Percentiles rank a stretch among this genome's conserved stretches.
phyloP scores from a whole-genome alignment of 2,113 vertebrate species.

The Piprites chloris region DNA sequence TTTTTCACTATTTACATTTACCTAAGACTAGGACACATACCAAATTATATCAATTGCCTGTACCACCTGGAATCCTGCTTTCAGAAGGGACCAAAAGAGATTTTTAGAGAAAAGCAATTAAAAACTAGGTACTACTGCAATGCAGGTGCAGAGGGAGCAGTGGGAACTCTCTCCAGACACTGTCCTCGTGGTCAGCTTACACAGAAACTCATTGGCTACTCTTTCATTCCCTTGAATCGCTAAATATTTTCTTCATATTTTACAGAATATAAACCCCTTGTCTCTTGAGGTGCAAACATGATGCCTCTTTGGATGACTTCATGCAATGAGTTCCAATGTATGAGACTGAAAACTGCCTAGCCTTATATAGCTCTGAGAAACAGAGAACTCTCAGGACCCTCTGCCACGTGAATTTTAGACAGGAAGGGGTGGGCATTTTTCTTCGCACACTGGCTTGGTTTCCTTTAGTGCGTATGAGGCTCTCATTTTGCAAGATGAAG shows the following conservation, averaged over 20 bases:
- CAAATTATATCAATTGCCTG: background rate
- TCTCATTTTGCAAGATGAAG: background rate
- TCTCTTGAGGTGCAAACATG: background rate
- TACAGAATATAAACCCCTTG: background rate
- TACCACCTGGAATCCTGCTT: background rate
- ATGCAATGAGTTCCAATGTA: background rate
- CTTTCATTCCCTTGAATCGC: background rate
- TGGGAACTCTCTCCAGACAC: background rate
- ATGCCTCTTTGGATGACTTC: background rate
- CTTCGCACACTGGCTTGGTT: background rate
- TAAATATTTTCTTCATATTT: background rate
- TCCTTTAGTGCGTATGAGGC: background rate
- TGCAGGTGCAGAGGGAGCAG: constrained; percentile 25
- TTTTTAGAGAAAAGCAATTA: constrained; percentile 21
- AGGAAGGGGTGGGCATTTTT: background rate
- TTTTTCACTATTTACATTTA: background rate
- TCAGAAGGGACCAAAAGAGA: background rate
- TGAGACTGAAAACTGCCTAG: background rate
- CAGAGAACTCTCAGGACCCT: background rate
- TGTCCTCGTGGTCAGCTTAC: background rate
- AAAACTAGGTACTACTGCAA: constrained; percentile 15
- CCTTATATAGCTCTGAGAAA: background rate
- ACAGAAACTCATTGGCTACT: background rate
- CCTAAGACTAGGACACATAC: background rate
- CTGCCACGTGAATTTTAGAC: background rate